Base-by-base conservation (phyloP, 2,888 invertebrate genomes). In the Brachylomia viminalis region DNA sequence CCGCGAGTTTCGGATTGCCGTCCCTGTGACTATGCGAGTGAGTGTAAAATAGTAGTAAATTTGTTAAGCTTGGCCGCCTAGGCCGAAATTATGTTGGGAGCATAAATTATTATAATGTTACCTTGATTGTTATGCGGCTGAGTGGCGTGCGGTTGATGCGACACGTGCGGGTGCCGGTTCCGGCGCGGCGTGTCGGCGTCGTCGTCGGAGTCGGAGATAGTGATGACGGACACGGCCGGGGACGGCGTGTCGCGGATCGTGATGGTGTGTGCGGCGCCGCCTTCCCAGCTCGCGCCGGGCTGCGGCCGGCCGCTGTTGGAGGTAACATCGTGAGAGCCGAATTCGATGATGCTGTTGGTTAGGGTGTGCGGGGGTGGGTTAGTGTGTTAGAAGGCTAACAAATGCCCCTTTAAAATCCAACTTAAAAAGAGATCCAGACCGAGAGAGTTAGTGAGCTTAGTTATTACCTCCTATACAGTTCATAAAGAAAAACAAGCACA, bases 171-270 rank as follows among this genome's bases (percentile, higher is more conserved):
- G 76, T 65, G 80, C 73, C 84, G 82, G 30, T 78, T 77, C 42
- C 90, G 88, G 70, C 89, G 88, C 82, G 91, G 91, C 80, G 85
- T 89, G 58, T 94, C 93, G 8, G 87, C 90, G 82, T 99, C 99
- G 92, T 99, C 99, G 92, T 99, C 99, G 89, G 99, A 99, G 93
- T 99, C 99, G 30, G 93, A 93, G 80, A 94, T 93, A 83, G 99
- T 99, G 91, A 99, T 99, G 88, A 99, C 99, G 75, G 99, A 98
- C 69, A 98, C 99, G 64, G 99, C 98, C 6, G 99, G 99, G 49
- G 99, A 99, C 1, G 99, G 99, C 45, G 99, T 99, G 95, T 99
- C 99, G 86, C 98, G 90, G 89, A 99, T 99, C 75, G 99, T 99
- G 92, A 99, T 99, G 27, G 99, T 99, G 92, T 98, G 99, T 89